Evolutionary conservation across 2,113 vertebrate genomes (phyloP).

Genomic region (Ivindomyrus marchei): DNA sequence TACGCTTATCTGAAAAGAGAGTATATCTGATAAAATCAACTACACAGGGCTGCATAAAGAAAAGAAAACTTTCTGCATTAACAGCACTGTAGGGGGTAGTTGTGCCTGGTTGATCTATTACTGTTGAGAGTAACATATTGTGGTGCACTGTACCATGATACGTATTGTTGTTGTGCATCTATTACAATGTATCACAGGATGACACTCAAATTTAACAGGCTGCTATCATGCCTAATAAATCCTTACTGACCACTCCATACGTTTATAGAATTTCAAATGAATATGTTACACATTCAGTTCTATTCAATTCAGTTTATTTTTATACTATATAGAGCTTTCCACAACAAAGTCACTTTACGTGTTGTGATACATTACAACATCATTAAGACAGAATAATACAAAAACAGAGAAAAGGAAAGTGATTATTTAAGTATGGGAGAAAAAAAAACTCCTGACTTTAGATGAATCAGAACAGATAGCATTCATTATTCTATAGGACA

Average conservation of each 20-base stretch:
- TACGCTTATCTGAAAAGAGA: background rate
- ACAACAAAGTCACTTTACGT: background rate
- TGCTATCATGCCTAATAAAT: background rate
- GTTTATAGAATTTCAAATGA: background rate
- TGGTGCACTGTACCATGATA: background rate
- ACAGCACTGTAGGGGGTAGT: background rate
- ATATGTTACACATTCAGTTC: background rate
- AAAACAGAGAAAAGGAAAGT: background rate
- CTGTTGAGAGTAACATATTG: background rate
- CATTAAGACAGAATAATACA: background rate
- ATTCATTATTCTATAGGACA: background rate
- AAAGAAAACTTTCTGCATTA: background rate
- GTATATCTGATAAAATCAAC: background rate
- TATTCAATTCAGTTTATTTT: background rate
- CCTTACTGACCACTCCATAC: background rate
- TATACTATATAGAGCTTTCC: background rate
- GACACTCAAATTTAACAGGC: background rate
- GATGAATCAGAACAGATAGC: background rate
- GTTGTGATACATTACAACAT: background rate
- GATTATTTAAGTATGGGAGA: background rate
- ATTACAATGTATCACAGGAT: background rate
- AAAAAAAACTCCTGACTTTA: background rate
- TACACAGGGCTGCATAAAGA: background rate
- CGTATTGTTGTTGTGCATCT: background rate
- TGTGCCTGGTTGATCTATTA: background rate